Conservation (phyloP, 2,797 vertebrate genomes). For the Caiman crocodilus region DNA sequence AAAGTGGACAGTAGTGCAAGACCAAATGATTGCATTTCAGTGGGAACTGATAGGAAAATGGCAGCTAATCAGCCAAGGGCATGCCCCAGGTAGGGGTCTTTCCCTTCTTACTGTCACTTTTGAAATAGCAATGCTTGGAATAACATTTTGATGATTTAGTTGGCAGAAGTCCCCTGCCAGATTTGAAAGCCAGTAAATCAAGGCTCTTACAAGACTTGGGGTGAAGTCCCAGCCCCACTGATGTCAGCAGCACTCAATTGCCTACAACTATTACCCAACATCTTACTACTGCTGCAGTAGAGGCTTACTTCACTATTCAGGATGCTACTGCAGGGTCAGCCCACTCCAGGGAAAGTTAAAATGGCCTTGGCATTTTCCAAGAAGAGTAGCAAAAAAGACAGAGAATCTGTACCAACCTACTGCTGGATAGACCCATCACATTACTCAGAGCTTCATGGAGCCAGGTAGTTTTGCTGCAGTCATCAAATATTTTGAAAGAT, state of each 20-base stretch:
- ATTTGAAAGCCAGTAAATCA: not conserved
- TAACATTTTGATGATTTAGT: not conserved
- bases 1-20: too few relatives aligned
- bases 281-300: not conserved
- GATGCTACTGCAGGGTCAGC: not conserved
- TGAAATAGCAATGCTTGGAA: not conserved
- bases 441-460: not conserved
- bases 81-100: not conserved
- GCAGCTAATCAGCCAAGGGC: not conserved
- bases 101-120: not conserved
- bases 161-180: not conserved
- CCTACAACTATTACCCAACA: not conserved
- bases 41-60: not conserved
- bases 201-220: not conserved
- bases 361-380: not conserved
- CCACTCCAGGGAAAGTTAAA: not conserved
- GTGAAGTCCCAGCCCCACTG: not conserved
- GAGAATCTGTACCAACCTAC: not conserved
- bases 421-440: rapidly evolving
- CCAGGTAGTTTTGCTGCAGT: not conserved
- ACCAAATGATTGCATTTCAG: not conserved
- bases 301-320: too few relatives aligned
- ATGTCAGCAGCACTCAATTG: not conserved
- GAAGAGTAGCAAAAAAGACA: not conserved
- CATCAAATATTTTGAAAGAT: rapidly evolving